Evolutionary conservation across 2,113 vertebrate genomes (phyloP).

Genomic region (Corvus moneduloides): DNA sequence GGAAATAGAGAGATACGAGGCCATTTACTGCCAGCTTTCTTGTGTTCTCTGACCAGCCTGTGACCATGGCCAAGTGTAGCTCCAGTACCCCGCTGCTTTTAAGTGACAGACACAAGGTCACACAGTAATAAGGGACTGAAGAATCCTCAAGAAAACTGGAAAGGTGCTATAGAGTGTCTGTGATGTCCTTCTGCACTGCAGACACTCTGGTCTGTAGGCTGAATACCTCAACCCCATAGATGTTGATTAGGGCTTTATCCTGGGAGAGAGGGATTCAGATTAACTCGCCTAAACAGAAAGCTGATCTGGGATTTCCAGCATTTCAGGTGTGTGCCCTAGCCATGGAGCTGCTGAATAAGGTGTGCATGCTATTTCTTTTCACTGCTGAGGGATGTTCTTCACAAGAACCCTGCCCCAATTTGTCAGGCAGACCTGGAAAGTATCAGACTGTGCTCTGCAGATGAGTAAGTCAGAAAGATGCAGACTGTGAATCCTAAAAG

Average conservation of each 20-base stretch:
- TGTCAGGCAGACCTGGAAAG: neutral
- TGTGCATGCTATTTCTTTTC: neutral
- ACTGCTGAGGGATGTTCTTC: neutral
- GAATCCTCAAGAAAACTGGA: neutral
- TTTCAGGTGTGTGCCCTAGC: neutral
- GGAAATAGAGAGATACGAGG: neutral
- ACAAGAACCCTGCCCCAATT: neutral
- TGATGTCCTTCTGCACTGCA: neutral
- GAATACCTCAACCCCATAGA: neutral
- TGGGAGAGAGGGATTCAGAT: neutral
- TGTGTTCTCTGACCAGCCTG: neutral
- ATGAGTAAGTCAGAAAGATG: neutral
- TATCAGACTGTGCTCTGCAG: neutral
- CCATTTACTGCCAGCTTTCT: neutral
- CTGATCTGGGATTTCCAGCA: neutral
- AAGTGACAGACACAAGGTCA: neutral
- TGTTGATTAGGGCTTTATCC: neutral
- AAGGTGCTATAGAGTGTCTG: neutral
- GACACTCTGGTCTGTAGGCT: neutral
- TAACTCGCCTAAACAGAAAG: neutral
- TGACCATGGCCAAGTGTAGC: neutral
- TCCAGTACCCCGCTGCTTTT: neutral
- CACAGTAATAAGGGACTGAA: neutral
- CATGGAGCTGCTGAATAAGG: neutral
- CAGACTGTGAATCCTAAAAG: neutral